Base-by-base conservation (phyloP, 2,888 invertebrate genomes). In the Minunthozetes semirufus region DNA sequence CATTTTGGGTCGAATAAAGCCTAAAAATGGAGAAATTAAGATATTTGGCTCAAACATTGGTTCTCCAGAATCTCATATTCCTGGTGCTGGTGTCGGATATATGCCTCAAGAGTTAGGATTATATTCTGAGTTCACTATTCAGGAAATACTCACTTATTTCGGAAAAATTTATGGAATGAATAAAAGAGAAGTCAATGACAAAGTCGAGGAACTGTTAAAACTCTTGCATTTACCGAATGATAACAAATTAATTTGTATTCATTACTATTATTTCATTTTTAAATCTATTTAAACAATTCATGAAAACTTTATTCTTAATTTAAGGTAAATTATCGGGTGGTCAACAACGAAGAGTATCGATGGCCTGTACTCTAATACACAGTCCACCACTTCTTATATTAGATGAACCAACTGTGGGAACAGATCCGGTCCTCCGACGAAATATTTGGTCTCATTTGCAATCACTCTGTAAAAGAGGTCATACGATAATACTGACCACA, bases 141-240 rank as follows among this genome's bases (percentile, higher is more conserved):
- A 89, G 78, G 95, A 96, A 83, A 94, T 94, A 0, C 91, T 96
- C 90, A 90, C 91, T 88, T 95, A 94, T 84, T 96, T 95, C 84
- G 95, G 95, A 61, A 91, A 94, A 89, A 92, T 96, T 81, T 94
- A 94, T 84, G 92, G 93, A 79, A 94, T 96, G 94, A 87, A 88
- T 82, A 89, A 90, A 42, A 83, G 86, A 29, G 91, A 93, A 84
- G 93, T 95, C 79, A 84, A 86, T 73, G 90, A 91, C 79, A 87
- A 94, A 79, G 88, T 92, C 79, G 88, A 90, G 80, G 94, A 95
- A 84, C 86, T 95, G 19, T 85, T 94, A 42, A 91, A 93, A 82
- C 94, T 96, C 83, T 87, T 96, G 66, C 93, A 94, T 83, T 85
- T 96, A 81, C 94, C 95, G 59, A 90, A 91, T 79, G 89, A 91